A percentile compares a stretch with the other conserved stretches of the same genome.
Evolutionary conservation across 1,140 invertebrate genomes (phyloP).

Genomic region (Pseudoatta argentina): DNA sequence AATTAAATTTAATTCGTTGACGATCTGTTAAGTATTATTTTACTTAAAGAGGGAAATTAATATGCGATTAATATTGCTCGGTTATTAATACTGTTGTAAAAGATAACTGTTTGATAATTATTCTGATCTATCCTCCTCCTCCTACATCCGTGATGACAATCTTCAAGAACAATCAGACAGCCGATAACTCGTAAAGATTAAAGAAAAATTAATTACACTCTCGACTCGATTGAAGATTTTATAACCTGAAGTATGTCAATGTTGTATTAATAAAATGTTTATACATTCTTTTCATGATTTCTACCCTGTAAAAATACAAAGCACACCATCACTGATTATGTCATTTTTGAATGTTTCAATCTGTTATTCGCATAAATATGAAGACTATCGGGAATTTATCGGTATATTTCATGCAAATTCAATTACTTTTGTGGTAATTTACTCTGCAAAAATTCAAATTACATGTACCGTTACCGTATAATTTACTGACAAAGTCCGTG

Average conservation of each 20-base stretch:
- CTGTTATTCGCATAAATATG: neutral
- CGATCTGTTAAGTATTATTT: neutral
- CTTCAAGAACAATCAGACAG: neutral
- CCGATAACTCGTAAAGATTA: constrained; percentile 21
- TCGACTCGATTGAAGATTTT: neutral
- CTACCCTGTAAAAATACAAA: neutral
- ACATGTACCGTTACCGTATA: neutral
- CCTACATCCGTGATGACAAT: neutral
- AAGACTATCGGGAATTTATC: neutral
- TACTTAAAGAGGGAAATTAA: constrained; percentile 1
- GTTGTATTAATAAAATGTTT: constrained; percentile 31
- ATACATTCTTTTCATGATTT: neutral
- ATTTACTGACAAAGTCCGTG: neutral
- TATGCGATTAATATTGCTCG: neutral
- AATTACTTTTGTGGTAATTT: neutral
- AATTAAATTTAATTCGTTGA: neutral
- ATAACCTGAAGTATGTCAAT: constrained; percentile 32
- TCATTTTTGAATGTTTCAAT: neutral
- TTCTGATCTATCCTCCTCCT: neutral
- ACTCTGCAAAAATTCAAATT: constrained; percentile 14
- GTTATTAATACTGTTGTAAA: neutral
- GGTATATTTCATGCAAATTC: neutral
- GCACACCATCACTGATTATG: neutral
- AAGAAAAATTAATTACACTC: neutral
- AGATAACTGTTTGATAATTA: neutral